phyloP scores from a whole-genome alignment of 2,888 invertebrate species.

The Temnothorax unifasciatus region DNA sequence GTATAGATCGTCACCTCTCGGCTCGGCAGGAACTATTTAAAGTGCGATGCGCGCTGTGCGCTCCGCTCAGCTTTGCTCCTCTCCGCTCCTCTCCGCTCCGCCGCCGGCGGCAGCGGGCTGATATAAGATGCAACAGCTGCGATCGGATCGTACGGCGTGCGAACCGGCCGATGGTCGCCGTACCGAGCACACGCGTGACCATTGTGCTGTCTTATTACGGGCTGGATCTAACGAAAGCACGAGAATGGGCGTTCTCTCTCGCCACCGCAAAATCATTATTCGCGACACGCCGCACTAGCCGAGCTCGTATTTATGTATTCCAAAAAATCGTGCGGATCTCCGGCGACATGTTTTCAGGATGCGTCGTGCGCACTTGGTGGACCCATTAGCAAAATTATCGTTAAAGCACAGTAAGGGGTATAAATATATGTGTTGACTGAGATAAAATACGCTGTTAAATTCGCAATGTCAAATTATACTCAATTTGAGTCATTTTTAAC shows the following conservation, averaged over 20 bases:
- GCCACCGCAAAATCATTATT: conserved; percentile 68
- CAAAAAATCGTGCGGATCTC: conserved; percentile 61
- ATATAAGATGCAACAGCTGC: conserved; percentile 76
- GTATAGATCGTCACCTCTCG: conserved; percentile 74
- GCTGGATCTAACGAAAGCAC: conserved; percentile 68
- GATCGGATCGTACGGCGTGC: conserved; percentile 76
- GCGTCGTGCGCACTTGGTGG: conserved; percentile 21
- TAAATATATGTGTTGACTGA: neutral
- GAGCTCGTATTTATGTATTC: conserved; percentile 44
- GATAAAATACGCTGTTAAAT: no score
- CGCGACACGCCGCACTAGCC: conserved; percentile 28
- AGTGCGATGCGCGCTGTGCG: conserved; percentile 57
- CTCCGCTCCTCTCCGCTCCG: neutral
- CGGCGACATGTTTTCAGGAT: neutral
- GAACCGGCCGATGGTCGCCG: conserved; percentile 73
- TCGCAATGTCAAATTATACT: no score
- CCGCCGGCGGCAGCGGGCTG: conserved; percentile 60
- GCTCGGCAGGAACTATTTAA: conserved; percentile 74
- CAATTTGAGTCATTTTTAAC: no score
- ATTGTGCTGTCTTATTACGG: conserved; percentile 75
- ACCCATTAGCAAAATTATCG: conserved; percentile 5
- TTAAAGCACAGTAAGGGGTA: neutral
- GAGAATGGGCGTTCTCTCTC: conserved; percentile 49
- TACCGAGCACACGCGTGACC: conserved; percentile 67
- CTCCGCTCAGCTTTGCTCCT: neutral